These are phyloP conservation scores for Labeo catla DNA, from an alignment of 2,113 vertebrate genomes.

Conservation along the genomic window DNA sequence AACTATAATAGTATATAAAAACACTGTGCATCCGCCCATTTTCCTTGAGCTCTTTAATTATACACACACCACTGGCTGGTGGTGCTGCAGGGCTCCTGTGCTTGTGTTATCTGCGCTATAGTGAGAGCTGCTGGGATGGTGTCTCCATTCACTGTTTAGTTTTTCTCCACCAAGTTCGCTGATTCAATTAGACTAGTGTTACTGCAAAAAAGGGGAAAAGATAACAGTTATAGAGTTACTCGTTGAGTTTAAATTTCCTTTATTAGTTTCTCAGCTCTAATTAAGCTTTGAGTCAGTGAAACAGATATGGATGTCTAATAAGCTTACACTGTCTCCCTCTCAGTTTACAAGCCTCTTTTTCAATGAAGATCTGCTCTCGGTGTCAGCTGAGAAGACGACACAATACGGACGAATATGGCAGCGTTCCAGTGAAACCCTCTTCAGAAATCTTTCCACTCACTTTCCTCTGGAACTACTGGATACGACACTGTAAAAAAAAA, in stretches of 20 bases:
- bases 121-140: background rate
- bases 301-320: constrained; percentile 55
- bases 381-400: constrained; percentile 49
- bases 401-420: constrained; percentile 14
- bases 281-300: constrained; percentile 54
- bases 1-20: background rate
- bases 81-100: background rate
- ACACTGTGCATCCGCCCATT: background rate
- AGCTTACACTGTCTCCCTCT: constrained; percentile 53
- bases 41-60: background rate
- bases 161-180: constrained; percentile 23
- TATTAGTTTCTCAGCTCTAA: constrained; percentile 55
- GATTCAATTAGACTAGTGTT: constrained; percentile 47
- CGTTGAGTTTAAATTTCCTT: constrained; percentile 57
- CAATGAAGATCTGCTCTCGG: constrained; percentile 22
- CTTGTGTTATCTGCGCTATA: background rate
- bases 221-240: constrained; percentile 57
- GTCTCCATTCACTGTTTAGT: constrained; percentile 14
- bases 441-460: constrained; percentile 7
- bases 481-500: background rate
- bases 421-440: background rate
- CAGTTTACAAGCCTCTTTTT: constrained; percentile 53
- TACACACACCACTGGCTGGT: background rate
- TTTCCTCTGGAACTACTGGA: background rate
- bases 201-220: constrained; percentile 53